phyloP scores from a whole-genome alignment of 2,888 invertebrate species.

The Agonum fuliginosum region DNA sequence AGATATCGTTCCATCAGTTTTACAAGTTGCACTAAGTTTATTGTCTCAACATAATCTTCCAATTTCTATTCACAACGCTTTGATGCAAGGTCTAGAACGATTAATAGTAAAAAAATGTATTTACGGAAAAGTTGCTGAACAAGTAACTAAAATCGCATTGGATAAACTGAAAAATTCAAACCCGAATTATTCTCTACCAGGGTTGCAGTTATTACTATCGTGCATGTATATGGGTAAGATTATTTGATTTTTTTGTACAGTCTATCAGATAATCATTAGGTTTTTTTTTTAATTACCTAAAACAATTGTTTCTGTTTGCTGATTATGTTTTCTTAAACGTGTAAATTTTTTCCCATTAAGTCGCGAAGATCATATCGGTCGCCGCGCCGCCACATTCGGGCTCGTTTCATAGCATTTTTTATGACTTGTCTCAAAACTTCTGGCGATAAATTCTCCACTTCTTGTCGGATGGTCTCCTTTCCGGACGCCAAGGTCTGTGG shows the following conservation, averaged over 20 bases:
- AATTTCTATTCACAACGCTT: constrained; percentile 72
- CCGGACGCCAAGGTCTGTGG: no score
- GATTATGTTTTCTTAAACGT: no score
- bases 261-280: no score
- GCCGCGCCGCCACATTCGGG: no score
- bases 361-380: no score
- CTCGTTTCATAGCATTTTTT: no score
- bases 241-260: not conserved
- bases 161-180: constrained; percentile 82
- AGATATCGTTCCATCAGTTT: constrained; percentile 76
- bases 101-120: constrained; percentile 77
- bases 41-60: constrained; percentile 72
- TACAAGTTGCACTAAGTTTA: constrained; percentile 76
- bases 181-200: constrained; percentile 81
- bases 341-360: no score
- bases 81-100: constrained; percentile 80
- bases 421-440: no score
- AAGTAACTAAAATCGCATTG: constrained; percentile 81
- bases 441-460: no score
- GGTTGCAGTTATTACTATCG: constrained; percentile 83
- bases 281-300: no score
- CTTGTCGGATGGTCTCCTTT: no score
- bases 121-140: constrained; percentile 77
- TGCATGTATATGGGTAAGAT: constrained; percentile 83
- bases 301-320: no score